Base-by-base conservation (phyloP, 2,113 vertebrate genomes). In the Typhlomys cinereus region DNA sequence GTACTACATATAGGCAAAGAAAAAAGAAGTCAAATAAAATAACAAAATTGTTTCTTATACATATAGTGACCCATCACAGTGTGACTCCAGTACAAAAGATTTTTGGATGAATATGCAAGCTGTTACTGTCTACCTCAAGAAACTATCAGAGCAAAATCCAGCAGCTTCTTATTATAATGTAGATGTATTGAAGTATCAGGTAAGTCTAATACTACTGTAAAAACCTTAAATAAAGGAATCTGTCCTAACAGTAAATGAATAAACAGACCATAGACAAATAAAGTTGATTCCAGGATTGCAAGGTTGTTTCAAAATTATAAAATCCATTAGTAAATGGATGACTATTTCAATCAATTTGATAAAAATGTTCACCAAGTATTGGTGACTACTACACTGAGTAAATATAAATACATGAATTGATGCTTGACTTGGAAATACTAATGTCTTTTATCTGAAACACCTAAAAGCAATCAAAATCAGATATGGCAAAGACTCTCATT, bases 21-120 rank as follows among this genome's bases (percentile, higher is more conserved):
- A 86, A 96, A 89, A 80, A 87, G 18, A 93, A 81, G 27, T 76
- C 48, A 67, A 89, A 85, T 78, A 92, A 95, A 91, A 27, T 83
- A 61, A 96, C 75, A 88, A 54, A 93, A 66, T 5, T 94, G 36
- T 83, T 96, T 97, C 36, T 95, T 92, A 36, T 94, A 88, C 82
- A 79, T 97, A 10, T 57, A 99, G 99, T 96, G 99, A 99, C 98
- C 98, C 99, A 87, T 99, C 99, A 92, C 99, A 99, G 95, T 99
- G 98, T 95, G 99, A 99, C 95, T 98, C 98, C 39, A 98, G 98
- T 97, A 98, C 98, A 96, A 99, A 98, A 97, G 99, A 99, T 97
- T 99, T 99, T 97, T 99, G 99, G 99, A 99, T 99, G 98, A 99
- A 99, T 97, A 99, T 99, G 99, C 99, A 99, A 98, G 99, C 99